A percentile compares a stretch with the other conserved stretches of the same genome.
Evolutionary conservation across 2,888 invertebrate genomes (phyloP).

Genomic region (Junonia oenone): DNA sequence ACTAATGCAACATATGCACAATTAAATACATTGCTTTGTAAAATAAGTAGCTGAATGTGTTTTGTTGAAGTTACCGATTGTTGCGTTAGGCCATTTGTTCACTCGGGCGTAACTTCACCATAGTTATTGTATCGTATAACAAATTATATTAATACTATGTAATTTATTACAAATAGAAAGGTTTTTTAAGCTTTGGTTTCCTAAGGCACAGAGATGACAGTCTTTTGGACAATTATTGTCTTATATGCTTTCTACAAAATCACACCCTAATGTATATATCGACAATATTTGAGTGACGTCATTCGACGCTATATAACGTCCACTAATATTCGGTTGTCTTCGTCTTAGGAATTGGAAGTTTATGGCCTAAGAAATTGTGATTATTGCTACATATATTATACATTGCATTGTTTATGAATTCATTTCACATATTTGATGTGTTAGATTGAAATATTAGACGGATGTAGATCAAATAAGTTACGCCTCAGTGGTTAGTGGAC

Average conservation of each 20-base stretch:
- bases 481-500: conserved; percentile 30
- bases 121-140: not conserved
- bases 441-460: not conserved
- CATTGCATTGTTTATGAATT: too few species aligned
- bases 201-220: too few species aligned
- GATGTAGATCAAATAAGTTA: not conserved
- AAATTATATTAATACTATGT: not conserved
- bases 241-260: too few species aligned
- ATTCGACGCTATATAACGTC: too few species aligned
- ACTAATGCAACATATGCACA: conserved; percentile 30
- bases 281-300: too few species aligned
- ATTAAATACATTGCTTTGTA: conserved; percentile 24
- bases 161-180: not conserved
- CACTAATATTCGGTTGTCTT: too few species aligned
- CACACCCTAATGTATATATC: too few species aligned
- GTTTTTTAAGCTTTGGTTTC: not conserved
- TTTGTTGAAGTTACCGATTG: conserved; percentile 21
- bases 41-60: conserved; percentile 19
- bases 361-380: too few species aligned
- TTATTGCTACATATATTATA: too few species aligned
- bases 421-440: not conserved
- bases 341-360: too few species aligned
- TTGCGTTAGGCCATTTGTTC: conserved; percentile 10
- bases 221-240: too few species aligned
- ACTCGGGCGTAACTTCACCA: conserved; percentile 7